These are phyloP conservation scores for Zonitis immaculata DNA, from an alignment of 2,888 invertebrate genomes.

Conservation along the genomic window DNA sequence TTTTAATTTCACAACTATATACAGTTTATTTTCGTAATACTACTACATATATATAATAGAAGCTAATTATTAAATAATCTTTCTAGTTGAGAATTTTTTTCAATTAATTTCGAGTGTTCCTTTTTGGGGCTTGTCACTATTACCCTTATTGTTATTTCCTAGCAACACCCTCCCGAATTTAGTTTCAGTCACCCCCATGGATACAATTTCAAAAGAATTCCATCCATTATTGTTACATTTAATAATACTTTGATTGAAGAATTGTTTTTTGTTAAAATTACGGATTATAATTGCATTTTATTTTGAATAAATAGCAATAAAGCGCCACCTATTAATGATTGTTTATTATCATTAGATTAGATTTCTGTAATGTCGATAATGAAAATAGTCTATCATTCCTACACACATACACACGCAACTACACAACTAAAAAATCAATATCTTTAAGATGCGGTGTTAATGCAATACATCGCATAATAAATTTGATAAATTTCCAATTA, in stretches of 20 bases:
- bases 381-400: not conserved
- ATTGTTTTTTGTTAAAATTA: no score
- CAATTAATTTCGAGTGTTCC: no score
- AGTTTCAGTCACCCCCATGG: no score
- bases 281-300: no score
- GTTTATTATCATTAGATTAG: not conserved
- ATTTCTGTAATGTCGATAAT: not conserved
- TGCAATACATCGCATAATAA: not conserved
- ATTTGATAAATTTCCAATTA: not conserved
- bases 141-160: not conserved
- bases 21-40: not conserved
- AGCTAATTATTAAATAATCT: no score
- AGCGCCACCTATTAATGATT: not conserved
- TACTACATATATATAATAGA: not conserved
- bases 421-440: not conserved
- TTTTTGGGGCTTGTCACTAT: no score
- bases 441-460: conserved; percentile 1
- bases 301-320: not conserved
- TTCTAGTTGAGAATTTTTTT: no score
- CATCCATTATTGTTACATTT: no score
- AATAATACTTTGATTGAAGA: no score
- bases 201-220: no score
- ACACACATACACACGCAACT: not conserved
- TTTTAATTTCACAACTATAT: not conserved
- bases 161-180: not conserved